Evolutionary conservation across 2,797 vertebrate species (phyloP).

Genomic region (Enteromius argenteus): DNA sequence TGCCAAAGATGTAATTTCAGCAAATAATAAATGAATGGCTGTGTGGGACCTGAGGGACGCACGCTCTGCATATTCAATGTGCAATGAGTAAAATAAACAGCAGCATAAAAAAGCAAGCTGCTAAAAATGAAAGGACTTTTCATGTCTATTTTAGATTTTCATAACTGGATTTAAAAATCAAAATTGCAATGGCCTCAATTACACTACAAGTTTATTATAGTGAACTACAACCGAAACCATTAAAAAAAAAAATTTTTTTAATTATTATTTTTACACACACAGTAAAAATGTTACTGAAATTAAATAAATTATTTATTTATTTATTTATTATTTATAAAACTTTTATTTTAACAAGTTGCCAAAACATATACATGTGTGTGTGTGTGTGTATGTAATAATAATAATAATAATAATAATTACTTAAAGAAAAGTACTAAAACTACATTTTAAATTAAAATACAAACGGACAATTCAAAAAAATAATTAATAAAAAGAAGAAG

Average conservation of each 20-base stretch:
- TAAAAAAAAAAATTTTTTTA: background rate
- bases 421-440: too few species aligned
- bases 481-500: background rate
- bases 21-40: slow-evolving; percentile 36
- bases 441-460: background rate
- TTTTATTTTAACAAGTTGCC: background rate
- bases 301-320: background rate
- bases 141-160: background rate
- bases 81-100: slow-evolving; percentile 28
- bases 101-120: background rate
- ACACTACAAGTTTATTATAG: background rate
- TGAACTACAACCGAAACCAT: background rate
- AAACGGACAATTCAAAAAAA: background rate
- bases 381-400: too few species aligned
- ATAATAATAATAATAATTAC: too few species aligned
- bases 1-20: slow-evolving; percentile 19
- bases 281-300: background rate
- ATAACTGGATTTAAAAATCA: background rate
- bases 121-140: background rate
- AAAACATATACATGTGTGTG: background rate
- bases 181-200: background rate
- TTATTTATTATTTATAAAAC: too few species aligned
- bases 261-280: too few species aligned
- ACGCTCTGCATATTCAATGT: background rate
- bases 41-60: slow-evolving; percentile 18